A percentile compares a stretch with the other conserved stretches of the same genome.
phyloP scores from a whole-genome alignment of 2,797 vertebrate genomes.

The Avahi laniger region DNA sequence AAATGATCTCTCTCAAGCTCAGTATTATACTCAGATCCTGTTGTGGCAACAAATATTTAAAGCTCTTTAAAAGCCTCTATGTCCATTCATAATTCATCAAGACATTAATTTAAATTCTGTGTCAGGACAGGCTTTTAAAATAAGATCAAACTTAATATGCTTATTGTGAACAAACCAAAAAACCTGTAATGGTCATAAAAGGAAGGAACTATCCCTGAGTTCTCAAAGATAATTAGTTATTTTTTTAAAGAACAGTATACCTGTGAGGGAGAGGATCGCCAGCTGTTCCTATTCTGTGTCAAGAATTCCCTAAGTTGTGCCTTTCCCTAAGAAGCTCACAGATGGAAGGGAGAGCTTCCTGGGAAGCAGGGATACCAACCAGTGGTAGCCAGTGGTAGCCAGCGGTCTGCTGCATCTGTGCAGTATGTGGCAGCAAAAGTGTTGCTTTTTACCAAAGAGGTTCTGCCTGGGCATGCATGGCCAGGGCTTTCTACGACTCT shows the following conservation, averaged over 20 bases:
- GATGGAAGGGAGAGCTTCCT: background rate
- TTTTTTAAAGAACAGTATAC: background rate
- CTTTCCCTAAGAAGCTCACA: background rate
- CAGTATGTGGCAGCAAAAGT: background rate
- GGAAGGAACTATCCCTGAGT: background rate
- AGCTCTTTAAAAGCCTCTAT: background rate
- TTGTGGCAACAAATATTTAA: conserved; percentile 40
- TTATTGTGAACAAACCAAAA: conserved; percentile 17
- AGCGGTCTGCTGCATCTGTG: background rate
- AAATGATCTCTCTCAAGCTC: conserved; percentile 47
- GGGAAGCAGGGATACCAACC: background rate
- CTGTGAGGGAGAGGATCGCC: background rate
- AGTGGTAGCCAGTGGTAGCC: rapidly evolving
- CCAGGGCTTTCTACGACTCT: background rate
- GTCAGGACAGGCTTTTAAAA: background rate
- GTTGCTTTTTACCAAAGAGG: background rate
- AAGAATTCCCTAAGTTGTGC: background rate
- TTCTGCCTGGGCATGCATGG: background rate
- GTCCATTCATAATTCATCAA: conserved; percentile 7
- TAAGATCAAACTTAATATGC: conserved; percentile 9
- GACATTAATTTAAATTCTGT: conserved; percentile 36
- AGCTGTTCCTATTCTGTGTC: background rate
- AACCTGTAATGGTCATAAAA: background rate
- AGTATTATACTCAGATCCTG: conserved; percentile 34
- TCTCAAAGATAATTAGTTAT: background rate